These are phyloP conservation scores for Xyrauchen texanus DNA, from an alignment of 2,113 vertebrate genomes.

Conservation along the genomic window DNA sequence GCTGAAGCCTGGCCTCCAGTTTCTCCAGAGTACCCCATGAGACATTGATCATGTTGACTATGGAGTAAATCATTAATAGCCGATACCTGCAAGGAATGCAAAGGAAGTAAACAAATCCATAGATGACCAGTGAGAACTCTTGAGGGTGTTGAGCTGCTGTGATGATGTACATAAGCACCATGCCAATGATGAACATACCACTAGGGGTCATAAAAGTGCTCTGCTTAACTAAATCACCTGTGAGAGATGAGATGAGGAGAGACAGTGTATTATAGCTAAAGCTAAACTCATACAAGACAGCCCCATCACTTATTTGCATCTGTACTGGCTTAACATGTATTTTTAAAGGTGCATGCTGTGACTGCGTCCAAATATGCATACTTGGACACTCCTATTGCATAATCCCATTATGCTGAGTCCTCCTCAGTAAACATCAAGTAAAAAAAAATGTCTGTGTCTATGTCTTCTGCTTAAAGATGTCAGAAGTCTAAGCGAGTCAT, in stretches of 20 bases:
- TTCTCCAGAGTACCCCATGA: constrained; percentile 68
- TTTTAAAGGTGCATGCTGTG: too few species aligned
- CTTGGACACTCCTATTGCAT: too few species aligned
- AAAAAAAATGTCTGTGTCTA: too few species aligned
- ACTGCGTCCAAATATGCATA: too few species aligned
- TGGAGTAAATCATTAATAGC: constrained; percentile 63
- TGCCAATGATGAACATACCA: constrained; percentile 61
- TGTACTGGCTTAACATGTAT: too few species aligned
- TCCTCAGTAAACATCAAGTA: too few species aligned
- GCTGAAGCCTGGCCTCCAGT: constrained; percentile 9
- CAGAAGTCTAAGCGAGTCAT: too few species aligned
- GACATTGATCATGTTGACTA: constrained; percentile 68
- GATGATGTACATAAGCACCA: constrained; percentile 50
- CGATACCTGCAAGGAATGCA: constrained; percentile 66
- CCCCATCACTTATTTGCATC: too few species aligned
- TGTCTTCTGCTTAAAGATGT: too few species aligned
- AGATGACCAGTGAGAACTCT: constrained; percentile 61
- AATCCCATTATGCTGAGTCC: too few species aligned
- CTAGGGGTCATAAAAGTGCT: constrained; percentile 60
- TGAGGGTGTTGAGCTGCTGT: constrained; percentile 62
- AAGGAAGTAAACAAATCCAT: constrained; percentile 63
- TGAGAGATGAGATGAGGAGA: background rate
- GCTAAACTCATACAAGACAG: too few species aligned
- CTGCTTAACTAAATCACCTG: constrained; percentile 57
- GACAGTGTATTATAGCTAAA: background rate